Base-by-base conservation (phyloP, 2,113 vertebrate species). In the Ptychochromis oligacanthus region DNA sequence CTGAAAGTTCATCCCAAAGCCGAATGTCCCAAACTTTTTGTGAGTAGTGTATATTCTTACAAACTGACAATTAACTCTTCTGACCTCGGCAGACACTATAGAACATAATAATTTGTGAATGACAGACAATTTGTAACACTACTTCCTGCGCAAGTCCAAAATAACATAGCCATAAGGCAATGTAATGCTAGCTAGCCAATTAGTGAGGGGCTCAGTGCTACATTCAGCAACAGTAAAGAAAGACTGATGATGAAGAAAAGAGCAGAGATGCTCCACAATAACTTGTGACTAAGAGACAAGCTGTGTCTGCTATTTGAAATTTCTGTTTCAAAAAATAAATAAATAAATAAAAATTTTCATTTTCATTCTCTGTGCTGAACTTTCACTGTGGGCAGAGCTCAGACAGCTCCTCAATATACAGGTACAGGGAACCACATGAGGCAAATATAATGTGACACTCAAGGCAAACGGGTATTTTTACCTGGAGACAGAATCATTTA, bases 171-270 rank as follows among this genome's bases (percentile, higher is more conserved):
- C 22, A 67, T 11, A 46, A 40, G 22, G 46, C 64, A 1, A 26
- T 0, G 43, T 46, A 15, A 46, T 46, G 14, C 14, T 15, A 46
- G 14, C 13, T 15, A 49, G 5, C 5, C 5, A 49, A 13, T 11
- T 43, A 13, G 40, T 3, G 12, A 49, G 2, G 8, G 64, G 3
- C 14, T 46, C 22, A 46, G 64, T 26, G 46, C 22, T 1, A 26
- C 5, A 67, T 9, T 46, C 40, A 67, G 46, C 14, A 46, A 31
- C 28, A 31, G 28, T 31, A 31, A 31, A 31, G 28, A 31, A 2
- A 31, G 28, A 31, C 28, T 31, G 28, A 31, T 31, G 28, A 31
- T 31, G 28, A 31, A 31, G 28, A 31, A 31, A 4, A 31, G 28
- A 31, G 28, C 28, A 31, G 28, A 31, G 28, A 31, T 31, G 28